Evolutionary conservation across 2,888 invertebrate genomes (phyloP).

Genomic region (Diaperis boleti): DNA sequence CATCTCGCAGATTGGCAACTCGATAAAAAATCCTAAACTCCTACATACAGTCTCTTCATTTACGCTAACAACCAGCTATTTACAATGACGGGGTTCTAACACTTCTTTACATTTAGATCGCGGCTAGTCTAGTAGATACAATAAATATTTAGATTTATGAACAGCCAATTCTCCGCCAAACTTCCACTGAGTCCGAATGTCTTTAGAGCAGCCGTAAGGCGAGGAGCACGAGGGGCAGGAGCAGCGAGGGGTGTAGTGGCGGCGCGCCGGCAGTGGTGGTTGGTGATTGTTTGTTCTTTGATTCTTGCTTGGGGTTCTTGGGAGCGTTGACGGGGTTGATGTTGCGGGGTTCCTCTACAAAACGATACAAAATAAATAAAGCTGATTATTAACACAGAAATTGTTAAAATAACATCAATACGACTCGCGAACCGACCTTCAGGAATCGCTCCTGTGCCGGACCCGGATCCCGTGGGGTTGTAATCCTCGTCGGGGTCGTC

Average conservation of each 20-base stretch:
- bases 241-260: not conserved
- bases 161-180: conserved; percentile 50
- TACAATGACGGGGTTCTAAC: conserved; percentile 35
- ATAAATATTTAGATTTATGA: conserved; percentile 50
- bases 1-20: conserved; percentile 46
- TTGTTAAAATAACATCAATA: too few relatives aligned
- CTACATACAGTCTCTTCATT: conserved; percentile 57
- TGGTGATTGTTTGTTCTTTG: conserved; percentile 7
- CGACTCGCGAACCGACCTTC: conserved; percentile 21
- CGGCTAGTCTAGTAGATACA: conserved; percentile 44
- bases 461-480: conserved; percentile 61
- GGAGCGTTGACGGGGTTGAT: not conserved
- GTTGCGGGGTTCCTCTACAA: not conserved
- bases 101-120: conserved; percentile 41
- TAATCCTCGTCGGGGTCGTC: conserved; percentile 69
- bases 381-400: too few relatives aligned
- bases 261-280: conserved; percentile 13
- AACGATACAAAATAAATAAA: not conserved
- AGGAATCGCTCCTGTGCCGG: conserved; percentile 55
- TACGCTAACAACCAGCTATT: conserved; percentile 52
- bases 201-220: conserved; percentile 25
- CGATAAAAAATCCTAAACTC: conserved; percentile 35
- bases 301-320: not conserved
- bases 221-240: not conserved
- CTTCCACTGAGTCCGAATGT: too few relatives aligned